phyloP scores from a whole-genome alignment of 2,888 invertebrate genomes.

The Chloroclysta siterata region DNA sequence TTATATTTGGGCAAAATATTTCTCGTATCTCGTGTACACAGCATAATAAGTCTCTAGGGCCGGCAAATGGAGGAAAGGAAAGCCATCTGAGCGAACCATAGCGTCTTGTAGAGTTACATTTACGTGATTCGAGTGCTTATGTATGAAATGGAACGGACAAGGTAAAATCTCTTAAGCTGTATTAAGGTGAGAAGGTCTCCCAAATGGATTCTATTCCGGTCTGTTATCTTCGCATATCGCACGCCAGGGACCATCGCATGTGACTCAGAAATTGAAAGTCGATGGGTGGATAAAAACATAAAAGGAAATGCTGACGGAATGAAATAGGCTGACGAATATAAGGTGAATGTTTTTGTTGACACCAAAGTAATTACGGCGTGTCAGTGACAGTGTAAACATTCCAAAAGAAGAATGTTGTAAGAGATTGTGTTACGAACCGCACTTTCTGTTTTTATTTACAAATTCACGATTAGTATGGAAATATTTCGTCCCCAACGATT shows the following conservation, averaged over 20 bases:
- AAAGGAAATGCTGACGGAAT: constrained; percentile 57
- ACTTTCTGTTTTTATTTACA: constrained; percentile 31
- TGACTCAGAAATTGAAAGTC: constrained; percentile 69
- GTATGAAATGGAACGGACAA: constrained; percentile 72
- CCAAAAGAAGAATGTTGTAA: constrained; percentile 18
- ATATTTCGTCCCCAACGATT: constrained; percentile 41
- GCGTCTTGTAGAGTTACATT: constrained; percentile 65
- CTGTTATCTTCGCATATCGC: constrained; percentile 72
- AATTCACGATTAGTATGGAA: constrained; percentile 42
- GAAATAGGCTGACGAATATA: constrained; percentile 38
- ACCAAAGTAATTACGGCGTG: constrained; percentile 26
- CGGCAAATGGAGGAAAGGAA: constrained; percentile 79
- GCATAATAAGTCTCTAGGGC: constrained; percentile 82
- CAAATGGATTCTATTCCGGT: constrained; percentile 60
- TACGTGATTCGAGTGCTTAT: constrained; percentile 75
- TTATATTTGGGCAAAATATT: constrained; percentile 84
- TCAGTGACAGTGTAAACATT: constrained; percentile 27
- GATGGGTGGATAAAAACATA: constrained; percentile 60
- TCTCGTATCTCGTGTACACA: constrained; percentile 76
- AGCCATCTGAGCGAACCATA: constrained; percentile 59
- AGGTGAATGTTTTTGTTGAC: constrained; percentile 32
- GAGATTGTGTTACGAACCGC: constrained; percentile 19
- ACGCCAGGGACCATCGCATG: constrained; percentile 56
- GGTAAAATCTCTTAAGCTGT: constrained; percentile 78
- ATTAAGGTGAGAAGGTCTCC: constrained; percentile 77